These are phyloP conservation scores for Erannis defoliaria DNA, from an alignment of 2,888 invertebrate genomes.

Conservation along the genomic window DNA sequence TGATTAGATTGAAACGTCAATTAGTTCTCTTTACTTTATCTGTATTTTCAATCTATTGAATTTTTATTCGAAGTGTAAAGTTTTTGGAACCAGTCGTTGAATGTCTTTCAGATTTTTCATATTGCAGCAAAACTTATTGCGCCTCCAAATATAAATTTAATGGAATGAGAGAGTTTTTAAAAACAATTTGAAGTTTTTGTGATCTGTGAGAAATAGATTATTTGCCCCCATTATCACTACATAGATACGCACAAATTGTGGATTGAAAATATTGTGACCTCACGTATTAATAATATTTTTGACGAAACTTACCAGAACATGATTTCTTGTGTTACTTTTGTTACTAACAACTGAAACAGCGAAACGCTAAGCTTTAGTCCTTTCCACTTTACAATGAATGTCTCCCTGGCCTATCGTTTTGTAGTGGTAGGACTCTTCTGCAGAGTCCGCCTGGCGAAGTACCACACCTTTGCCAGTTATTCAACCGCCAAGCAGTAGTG, in stretches of 20 bases:
- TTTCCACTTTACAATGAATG: too few species aligned
- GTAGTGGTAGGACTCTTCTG: too few species aligned
- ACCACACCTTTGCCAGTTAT: too few species aligned
- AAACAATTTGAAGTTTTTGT: neutral
- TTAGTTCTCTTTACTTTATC: too few species aligned
- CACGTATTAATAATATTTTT: neutral
- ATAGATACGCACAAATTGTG: too few species aligned
- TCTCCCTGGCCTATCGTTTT: too few species aligned
- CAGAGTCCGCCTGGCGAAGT: too few species aligned
- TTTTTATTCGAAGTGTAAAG: neutral
- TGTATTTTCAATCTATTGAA: neutral
- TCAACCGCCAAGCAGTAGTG: too few species aligned
- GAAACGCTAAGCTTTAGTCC: too few species aligned
- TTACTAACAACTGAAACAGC: conserved; percentile 1
- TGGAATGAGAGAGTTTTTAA: neutral
- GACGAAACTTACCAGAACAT: neutral
- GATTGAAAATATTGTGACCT: too few species aligned
- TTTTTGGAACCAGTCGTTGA: neutral
- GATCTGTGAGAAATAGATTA: neutral
- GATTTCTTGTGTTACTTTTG: neutral
- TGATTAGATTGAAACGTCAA: neutral
- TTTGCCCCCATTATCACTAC: neutral
- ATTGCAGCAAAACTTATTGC: neutral
- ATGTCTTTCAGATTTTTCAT: neutral
- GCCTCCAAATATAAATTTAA: neutral